Conservation (phyloP, 35 echinoderm and acorn worm species). For the Holothuria glaberrima region DNA sequence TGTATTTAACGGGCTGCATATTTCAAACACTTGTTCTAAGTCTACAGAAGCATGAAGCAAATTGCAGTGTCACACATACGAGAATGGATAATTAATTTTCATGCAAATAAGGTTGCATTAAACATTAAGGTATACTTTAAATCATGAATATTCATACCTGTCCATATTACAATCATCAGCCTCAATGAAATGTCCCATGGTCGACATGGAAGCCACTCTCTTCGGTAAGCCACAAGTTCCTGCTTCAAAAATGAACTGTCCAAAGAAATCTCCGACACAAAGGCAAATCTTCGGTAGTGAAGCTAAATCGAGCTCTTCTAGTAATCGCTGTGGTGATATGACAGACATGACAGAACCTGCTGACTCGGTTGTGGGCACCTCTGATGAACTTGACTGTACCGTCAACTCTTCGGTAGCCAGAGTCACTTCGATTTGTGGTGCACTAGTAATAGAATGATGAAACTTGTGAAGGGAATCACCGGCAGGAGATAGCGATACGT, state of each 20-base stretch:
- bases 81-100: too few species aligned
- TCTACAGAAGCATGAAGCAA: too few species aligned
- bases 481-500: neutral
- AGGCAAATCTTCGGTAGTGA: constrained; percentile 49
- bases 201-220: constrained; percentile 84
- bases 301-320: constrained; percentile 15
- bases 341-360: neutral
- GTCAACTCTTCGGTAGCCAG: too few species aligned
- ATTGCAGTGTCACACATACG: too few species aligned
- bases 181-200: constrained; percentile 61
- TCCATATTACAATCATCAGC: constrained; percentile 54
- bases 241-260: constrained; percentile 66
- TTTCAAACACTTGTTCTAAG: too few species aligned
- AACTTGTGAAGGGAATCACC: too few species aligned
- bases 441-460: too few species aligned
- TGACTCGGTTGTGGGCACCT: neutral
- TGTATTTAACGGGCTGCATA: too few species aligned
- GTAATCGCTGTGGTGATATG: constrained; percentile 4
- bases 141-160: constrained; percentile 23
- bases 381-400: neutral
- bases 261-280: constrained; percentile 83
- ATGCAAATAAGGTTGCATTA: too few species aligned
- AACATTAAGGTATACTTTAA: too few species aligned
- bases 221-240: constrained; percentile 65
- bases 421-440: too few species aligned